Percentiles rank a stretch among this genome's conserved stretches.
phyloP scores from a whole-genome alignment of 1,140 invertebrate species.

The Drosophila persimilis region DNA sequence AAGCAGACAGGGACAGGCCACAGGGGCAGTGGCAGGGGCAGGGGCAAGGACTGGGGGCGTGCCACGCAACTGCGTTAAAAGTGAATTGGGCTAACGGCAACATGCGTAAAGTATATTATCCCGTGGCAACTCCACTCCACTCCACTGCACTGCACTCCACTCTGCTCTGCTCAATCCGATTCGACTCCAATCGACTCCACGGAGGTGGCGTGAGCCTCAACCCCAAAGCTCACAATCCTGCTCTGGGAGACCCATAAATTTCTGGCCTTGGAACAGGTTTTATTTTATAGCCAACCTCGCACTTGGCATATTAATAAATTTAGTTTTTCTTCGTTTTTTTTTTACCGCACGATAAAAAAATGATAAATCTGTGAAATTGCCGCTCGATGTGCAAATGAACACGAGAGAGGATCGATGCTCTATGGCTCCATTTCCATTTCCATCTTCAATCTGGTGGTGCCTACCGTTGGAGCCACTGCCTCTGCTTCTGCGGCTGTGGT shows the following conservation, averaged over 20 bases:
- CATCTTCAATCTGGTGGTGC: no score
- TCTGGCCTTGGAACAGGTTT: slow-evolving; percentile 56
- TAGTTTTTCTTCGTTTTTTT: slow-evolving; percentile 11
- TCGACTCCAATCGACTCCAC: neutral
- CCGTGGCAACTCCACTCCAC: neutral
- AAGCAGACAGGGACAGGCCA: neutral
- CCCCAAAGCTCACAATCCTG: neutral
- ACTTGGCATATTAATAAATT: slow-evolving; percentile 63
- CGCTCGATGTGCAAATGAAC: slow-evolving; percentile 65
- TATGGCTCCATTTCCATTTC: slow-evolving; percentile 32
- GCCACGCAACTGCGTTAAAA: slow-evolving; percentile 24
- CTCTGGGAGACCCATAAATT: slow-evolving; percentile 29
- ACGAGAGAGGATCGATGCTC: slow-evolving; percentile 38
- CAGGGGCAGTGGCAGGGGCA: no score
- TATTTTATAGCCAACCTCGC: slow-evolving; percentile 15
- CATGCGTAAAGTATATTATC: slow-evolving; percentile 48
- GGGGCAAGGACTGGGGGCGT: neutral
- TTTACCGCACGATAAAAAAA: slow-evolving; percentile 49
- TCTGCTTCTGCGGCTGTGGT: slow-evolving; percentile 9
- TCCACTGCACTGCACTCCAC: neutral
- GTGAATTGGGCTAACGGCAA: slow-evolving; percentile 66
- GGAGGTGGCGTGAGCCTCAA: neutral
- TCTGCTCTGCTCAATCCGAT: neutral
- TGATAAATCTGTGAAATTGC: slow-evolving; percentile 69
- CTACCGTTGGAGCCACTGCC: slow-evolving; percentile 8